These are phyloP conservation scores for Chrysomela aeneicollis DNA, from an alignment of 2,888 invertebrate genomes.

Conservation along the genomic window DNA sequence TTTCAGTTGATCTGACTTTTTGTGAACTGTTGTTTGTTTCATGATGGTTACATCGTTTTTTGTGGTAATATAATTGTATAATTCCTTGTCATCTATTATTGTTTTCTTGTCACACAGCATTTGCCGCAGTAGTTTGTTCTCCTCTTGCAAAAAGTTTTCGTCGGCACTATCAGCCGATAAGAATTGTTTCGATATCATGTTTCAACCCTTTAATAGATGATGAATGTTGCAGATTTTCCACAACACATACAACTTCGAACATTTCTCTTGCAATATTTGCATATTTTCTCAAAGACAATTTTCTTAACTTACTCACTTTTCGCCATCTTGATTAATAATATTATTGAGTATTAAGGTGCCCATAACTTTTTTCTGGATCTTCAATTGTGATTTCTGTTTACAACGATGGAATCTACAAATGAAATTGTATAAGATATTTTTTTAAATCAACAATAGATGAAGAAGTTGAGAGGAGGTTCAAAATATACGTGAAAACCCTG, in stretches of 20 bases:
- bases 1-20: neutral
- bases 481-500: no score
- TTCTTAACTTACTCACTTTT: neutral
- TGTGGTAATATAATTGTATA: neutral
- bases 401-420: no score
- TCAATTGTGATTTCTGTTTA: no score
- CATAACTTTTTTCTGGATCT: no score
- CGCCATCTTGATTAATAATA: neutral
- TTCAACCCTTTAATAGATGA: neutral
- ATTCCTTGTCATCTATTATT: neutral
- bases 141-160: neutral
- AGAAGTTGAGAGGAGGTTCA: no score
- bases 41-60: neutral
- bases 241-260: neutral
- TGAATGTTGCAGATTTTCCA: slow-evolving; percentile 1
- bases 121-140: neutral
- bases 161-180: neutral
- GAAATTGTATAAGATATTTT: no score
- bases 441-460: no score
- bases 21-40: neutral
- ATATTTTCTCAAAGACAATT: neutral
- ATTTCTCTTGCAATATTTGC: neutral
- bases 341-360: no score
- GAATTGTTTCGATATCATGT: neutral
- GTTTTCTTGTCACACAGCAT: neutral